These are phyloP conservation scores for Tragelaphus buxtoni DNA, from an alignment of 2,113 vertebrate species.

Conservation along the genomic window DNA sequence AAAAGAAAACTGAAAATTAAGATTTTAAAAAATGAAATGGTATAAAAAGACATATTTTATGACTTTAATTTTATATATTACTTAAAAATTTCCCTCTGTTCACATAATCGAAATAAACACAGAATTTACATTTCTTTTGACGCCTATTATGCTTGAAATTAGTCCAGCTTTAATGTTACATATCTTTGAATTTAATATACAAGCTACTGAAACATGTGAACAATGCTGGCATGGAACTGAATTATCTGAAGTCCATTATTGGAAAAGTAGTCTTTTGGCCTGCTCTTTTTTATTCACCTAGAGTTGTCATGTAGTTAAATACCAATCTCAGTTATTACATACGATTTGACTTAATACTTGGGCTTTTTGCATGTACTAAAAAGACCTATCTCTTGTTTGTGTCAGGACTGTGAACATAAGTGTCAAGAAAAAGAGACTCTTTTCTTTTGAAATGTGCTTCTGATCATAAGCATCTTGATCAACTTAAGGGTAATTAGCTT, in stretches of 20 bases:
- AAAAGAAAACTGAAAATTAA: constrained; percentile 5
- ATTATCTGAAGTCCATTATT: not conserved
- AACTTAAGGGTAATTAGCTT: constrained; percentile 29
- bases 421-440: constrained; percentile 29
- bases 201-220: not conserved
- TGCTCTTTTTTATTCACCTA: not conserved
- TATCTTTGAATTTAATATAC: constrained; percentile 37
- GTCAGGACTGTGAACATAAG: not conserved
- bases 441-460: constrained; percentile 32
- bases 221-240: not conserved
- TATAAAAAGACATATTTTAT: not conserved
- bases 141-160: not conserved
- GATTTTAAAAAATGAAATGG: not conserved
- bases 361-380: constrained; percentile 36
- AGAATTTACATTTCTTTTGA: not conserved
- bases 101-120: not conserved
- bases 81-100: not conserved
- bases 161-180: not conserved
- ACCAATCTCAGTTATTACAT: constrained; percentile 26
- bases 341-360: constrained; percentile 38
- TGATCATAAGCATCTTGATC: constrained; percentile 2
- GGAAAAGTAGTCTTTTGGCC: not conserved
- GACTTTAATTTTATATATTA: not conserved
- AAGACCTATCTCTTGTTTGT: constrained; percentile 23
- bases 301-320: constrained; percentile 59